Evolutionary conservation across 2,797 vertebrate genomes (phyloP).

Genomic region (Fundulus diaphanus): DNA sequence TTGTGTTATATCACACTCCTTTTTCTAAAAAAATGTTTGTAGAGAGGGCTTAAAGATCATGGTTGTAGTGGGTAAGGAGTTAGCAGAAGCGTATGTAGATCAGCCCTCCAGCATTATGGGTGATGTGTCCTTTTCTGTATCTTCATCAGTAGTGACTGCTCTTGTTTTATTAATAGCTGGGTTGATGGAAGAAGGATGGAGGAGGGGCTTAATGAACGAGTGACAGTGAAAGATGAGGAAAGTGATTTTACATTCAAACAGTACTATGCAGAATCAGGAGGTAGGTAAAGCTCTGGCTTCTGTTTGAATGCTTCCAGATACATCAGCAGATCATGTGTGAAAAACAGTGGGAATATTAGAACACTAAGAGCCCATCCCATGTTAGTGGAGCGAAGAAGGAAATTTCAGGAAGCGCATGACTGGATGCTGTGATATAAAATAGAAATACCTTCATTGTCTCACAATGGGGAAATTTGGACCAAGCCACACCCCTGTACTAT

Average conservation of each 20-base stretch:
- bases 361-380: constrained; percentile 86
- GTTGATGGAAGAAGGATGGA: constrained; percentile 29
- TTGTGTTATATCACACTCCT: neutral
- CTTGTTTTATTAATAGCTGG: constrained; percentile 66
- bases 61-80: constrained; percentile 18
- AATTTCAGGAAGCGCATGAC: constrained; percentile 10
- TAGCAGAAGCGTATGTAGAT: constrained; percentile 49
- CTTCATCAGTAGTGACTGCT: constrained; percentile 49
- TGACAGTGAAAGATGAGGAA: neutral
- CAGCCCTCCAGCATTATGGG: constrained; percentile 52
- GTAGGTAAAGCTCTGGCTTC: constrained; percentile 37
- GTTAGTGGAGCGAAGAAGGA: constrained; percentile 69
- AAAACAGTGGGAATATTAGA: constrained; percentile 90
- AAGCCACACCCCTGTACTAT: neutral
- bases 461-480: too few species aligned
- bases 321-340: constrained; percentile 85
- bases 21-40: constrained; percentile 20
- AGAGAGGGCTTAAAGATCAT: constrained; percentile 9
- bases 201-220: constrained; percentile 37
- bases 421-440: neutral
- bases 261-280: neutral
- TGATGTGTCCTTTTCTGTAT: constrained; percentile 48
- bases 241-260: constrained; percentile 15
- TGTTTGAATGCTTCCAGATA: constrained; percentile 55
- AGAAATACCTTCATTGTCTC: too few species aligned